Evolutionary conservation across 2,888 invertebrate genomes (phyloP).

Genomic region (Augiades crinisus): DNA sequence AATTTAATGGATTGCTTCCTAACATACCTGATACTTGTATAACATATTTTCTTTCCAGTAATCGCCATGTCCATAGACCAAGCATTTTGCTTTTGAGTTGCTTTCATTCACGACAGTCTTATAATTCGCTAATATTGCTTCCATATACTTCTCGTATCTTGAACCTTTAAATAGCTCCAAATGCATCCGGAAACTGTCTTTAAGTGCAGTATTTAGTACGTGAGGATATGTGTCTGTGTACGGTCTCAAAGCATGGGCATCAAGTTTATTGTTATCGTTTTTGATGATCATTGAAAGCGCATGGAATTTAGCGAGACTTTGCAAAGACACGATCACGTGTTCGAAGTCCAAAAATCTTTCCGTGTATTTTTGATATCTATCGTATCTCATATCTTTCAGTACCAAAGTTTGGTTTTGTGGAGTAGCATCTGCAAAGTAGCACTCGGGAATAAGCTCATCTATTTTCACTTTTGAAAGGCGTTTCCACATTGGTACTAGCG

Average conservation of each 20-base stretch:
- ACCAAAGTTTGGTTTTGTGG: constrained; percentile 29
- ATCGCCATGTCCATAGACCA: constrained; percentile 35
- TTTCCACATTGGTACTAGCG: constrained; percentile 30
- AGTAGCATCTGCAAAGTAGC: constrained; percentile 30
- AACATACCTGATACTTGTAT: constrained; percentile 32
- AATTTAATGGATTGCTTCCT: background rate
- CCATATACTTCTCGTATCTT: constrained; percentile 26
- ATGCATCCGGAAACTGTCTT: constrained; percentile 26
- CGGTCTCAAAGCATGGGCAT: constrained; percentile 16
- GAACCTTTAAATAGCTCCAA: constrained; percentile 26
- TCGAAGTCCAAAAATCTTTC: constrained; percentile 31
- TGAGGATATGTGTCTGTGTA: constrained; percentile 27
- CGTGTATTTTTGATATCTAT: constrained; percentile 27
- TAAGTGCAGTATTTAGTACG: constrained; percentile 20
- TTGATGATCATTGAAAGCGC: constrained; percentile 29
- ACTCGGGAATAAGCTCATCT: constrained; percentile 29
- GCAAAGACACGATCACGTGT: constrained; percentile 27
- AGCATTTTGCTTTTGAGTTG: constrained; percentile 21
- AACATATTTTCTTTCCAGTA: constrained; percentile 35
- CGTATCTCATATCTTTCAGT: constrained; percentile 32
- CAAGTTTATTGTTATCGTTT: constrained; percentile 19
- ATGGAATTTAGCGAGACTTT: constrained; percentile 30
- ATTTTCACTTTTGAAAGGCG: constrained; percentile 23
- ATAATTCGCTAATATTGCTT: constrained; percentile 19
- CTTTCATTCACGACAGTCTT: constrained; percentile 1